A percentile compares a stretch with the other conserved stretches of the same genome.
Conservation (phyloP, 1,140 invertebrate genomes). For the Leptinotarsa texana region DNA sequence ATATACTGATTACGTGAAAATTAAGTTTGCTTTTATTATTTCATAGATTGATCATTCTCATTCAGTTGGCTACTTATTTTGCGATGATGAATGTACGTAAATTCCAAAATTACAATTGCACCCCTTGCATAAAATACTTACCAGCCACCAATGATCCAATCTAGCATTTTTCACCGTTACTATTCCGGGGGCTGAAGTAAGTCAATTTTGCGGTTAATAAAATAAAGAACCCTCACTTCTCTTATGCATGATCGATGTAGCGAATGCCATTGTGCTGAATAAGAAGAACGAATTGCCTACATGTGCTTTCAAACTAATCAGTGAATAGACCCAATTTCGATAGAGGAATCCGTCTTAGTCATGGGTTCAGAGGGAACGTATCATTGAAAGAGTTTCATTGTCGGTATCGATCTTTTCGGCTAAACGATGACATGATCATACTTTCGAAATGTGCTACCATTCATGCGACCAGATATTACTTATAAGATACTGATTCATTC, state of each 20-base stretch:
- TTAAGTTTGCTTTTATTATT: too few relatives aligned
- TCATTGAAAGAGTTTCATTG: neutral
- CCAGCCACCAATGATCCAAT: neutral
- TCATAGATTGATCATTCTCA: too few relatives aligned
- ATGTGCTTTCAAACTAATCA: slow-evolving; percentile 35
- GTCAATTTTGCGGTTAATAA: slow-evolving; percentile 39
- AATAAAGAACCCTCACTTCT: slow-evolving; percentile 33
- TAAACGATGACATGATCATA: too few relatives aligned
- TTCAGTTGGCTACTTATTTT: too few relatives aligned
- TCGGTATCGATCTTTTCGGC: neutral
- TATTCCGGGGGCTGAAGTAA: neutral
- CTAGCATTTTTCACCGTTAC: neutral
- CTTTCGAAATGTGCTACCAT: too few relatives aligned
- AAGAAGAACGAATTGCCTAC: slow-evolving; percentile 7
- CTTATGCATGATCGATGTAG: slow-evolving; percentile 36
- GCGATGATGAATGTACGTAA: too few relatives aligned
- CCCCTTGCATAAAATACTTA: too few relatives aligned
- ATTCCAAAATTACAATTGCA: too few relatives aligned
- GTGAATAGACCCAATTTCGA: slow-evolving; percentile 14
- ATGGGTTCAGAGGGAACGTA: neutral
- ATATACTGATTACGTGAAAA: too few relatives aligned
- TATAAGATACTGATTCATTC: too few relatives aligned
- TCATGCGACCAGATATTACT: too few relatives aligned
- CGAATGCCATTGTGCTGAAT: slow-evolving; percentile 15
- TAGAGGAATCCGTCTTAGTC: neutral